phyloP scores from a whole-genome alignment of 2,888 invertebrate genomes.

The Plagodis pulveraria region DNA sequence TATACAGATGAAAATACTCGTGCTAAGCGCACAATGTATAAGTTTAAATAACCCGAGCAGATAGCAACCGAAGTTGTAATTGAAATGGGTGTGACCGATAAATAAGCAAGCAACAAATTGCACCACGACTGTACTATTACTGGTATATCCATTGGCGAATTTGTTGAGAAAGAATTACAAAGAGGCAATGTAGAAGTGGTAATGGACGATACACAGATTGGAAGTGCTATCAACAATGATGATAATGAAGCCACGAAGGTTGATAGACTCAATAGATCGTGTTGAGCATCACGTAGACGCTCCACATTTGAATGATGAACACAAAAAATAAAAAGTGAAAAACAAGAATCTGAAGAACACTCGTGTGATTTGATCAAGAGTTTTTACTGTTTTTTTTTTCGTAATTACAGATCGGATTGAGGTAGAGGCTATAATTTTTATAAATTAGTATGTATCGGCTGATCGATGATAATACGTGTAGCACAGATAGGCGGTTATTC shows the following conservation, averaged over 20 bases:
- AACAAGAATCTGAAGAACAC: constrained; percentile 21
- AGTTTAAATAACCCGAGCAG: not conserved
- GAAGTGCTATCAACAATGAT: constrained; percentile 7
- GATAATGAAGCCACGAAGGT: constrained; percentile 28
- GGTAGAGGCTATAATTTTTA: constrained; percentile 16
- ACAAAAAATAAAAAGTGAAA: constrained; percentile 23
- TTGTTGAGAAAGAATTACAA: constrained; percentile 6
- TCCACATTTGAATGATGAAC: constrained; percentile 29
- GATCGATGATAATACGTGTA: not conserved
- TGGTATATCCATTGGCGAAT: constrained; percentile 26
- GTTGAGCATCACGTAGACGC: constrained; percentile 33
- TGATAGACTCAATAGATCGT: constrained; percentile 21
- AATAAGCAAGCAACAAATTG: constrained; percentile 16
- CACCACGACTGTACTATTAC: constrained; percentile 23
- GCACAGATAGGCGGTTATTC: too few species aligned
- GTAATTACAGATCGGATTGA: constrained; percentile 21
- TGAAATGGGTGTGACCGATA: constrained; percentile 20
- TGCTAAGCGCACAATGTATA: constrained; percentile 22
- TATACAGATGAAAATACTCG: not conserved
- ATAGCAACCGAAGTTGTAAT: constrained; percentile 8
- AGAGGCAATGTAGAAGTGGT: constrained; percentile 1
- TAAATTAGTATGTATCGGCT: constrained; percentile 15
- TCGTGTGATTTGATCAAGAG: constrained; percentile 27
- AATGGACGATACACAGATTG: constrained; percentile 18
- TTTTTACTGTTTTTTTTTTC: constrained; percentile 19